Conservation (phyloP, 2,797 vertebrate genomes). For the Phataginus tetradactyla region DNA sequence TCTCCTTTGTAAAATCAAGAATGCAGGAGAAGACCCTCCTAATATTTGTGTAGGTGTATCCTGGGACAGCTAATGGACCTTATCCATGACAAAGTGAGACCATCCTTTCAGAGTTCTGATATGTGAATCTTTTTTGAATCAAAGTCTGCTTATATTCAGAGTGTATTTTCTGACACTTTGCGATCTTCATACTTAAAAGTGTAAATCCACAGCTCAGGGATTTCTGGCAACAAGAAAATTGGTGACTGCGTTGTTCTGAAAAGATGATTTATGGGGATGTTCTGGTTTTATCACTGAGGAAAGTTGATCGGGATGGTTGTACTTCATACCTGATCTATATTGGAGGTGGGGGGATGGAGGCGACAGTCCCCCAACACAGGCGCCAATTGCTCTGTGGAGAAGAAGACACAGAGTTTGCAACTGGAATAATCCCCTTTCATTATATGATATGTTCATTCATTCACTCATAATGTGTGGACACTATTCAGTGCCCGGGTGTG, state of each 20-base stretch:
- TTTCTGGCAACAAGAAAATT: not conserved
- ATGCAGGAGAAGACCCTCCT: not conserved
- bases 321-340: not conserved
- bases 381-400: fast-evolving
- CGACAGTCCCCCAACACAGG: not conserved
- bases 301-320: not conserved
- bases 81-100: not conserved
- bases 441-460: not conserved
- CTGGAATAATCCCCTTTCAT: not conserved
- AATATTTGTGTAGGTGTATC: not conserved
- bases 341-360: fast-evolving
- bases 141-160: not conserved
- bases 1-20: not conserved
- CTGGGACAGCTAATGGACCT: not conserved
- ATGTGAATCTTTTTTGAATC: not conserved
- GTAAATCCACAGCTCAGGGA: not conserved
- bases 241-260: not conserved
- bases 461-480: not conserved
- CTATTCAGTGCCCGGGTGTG: not conserved
- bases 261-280: not conserved
- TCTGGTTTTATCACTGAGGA: not conserved
- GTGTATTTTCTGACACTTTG: not conserved
- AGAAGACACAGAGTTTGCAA: not conserved
- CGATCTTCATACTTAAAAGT: not conserved
- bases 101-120: not conserved